phyloP scores from a whole-genome alignment of 2,888 invertebrate species.

The Hoplodrina ambigua region DNA sequence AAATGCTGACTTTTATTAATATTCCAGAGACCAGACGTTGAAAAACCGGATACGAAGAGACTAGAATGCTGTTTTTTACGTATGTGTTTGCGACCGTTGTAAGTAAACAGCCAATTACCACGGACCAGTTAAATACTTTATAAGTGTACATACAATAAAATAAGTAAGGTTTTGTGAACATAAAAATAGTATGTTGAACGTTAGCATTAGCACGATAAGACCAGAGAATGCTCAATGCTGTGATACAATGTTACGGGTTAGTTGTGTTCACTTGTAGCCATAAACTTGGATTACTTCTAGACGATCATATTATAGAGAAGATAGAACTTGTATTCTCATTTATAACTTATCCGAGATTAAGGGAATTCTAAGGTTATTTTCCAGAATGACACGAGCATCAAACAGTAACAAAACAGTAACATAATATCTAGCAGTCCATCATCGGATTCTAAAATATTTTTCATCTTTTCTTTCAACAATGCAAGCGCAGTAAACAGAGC shows the following conservation, averaged over 20 bases:
- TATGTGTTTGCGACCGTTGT: constrained; percentile 50
- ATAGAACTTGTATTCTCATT: background rate
- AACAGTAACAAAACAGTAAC: background rate
- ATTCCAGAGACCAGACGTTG: constrained; percentile 14
- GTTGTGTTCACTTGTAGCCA: constrained; percentile 1
- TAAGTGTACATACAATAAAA: constrained; percentile 44
- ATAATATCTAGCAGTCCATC: background rate
- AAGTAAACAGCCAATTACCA: constrained; percentile 58
- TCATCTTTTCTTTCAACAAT: constrained; percentile 19
- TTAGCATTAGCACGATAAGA: constrained; percentile 8
- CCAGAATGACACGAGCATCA: background rate
- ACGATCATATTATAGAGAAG: background rate
- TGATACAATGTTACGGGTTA: constrained; percentile 12
- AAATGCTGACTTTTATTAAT: constrained; percentile 21
- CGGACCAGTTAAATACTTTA: constrained; percentile 47
- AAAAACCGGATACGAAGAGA: constrained; percentile 43
- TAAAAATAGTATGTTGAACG: constrained; percentile 16
- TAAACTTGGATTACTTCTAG: background rate
- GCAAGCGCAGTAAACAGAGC: constrained; percentile 30
- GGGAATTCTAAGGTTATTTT: no score
- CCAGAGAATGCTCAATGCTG: background rate
- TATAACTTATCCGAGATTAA: background rate
- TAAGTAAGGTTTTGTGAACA: constrained; percentile 29
- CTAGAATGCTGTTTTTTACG: constrained; percentile 54
- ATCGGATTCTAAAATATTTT: constrained; percentile 11